phyloP scores from a whole-genome alignment of 1,140 invertebrate genomes.

The Ridgeia piscesae region DNA sequence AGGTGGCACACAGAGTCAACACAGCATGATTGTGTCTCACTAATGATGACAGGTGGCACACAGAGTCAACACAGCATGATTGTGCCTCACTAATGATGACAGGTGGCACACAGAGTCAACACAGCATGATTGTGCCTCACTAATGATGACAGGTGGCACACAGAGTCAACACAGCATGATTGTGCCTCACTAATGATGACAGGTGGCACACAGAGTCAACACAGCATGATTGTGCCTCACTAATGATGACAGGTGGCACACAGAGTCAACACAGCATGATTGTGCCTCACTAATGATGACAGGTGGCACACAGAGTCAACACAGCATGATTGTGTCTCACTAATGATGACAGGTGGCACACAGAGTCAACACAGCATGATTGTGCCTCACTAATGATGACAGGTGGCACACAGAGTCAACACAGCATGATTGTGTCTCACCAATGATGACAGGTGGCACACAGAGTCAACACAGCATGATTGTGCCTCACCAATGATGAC shows the following conservation, averaged over 20 bases:
- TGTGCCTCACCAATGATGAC: not conserved
- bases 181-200: too few species aligned
- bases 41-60: not conserved
- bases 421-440: not conserved
- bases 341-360: not conserved
- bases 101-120: not conserved
- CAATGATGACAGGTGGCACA: not conserved
- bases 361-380: not conserved
- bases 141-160: too few species aligned
- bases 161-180: too few species aligned
- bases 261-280: not conserved
- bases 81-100: not conserved
- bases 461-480: not conserved
- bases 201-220: too few species aligned
- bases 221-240: too few species aligned
- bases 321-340: not conserved
- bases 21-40: not conserved
- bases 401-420: not conserved
- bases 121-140: too few species aligned
- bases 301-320: not conserved
- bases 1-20: not conserved
- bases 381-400: not conserved
- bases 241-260: not conserved
- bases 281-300: not conserved
- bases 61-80: not conserved